Conservation (phyloP, 2,888 invertebrate species). For the Yponomeuta cagnagella region DNA sequence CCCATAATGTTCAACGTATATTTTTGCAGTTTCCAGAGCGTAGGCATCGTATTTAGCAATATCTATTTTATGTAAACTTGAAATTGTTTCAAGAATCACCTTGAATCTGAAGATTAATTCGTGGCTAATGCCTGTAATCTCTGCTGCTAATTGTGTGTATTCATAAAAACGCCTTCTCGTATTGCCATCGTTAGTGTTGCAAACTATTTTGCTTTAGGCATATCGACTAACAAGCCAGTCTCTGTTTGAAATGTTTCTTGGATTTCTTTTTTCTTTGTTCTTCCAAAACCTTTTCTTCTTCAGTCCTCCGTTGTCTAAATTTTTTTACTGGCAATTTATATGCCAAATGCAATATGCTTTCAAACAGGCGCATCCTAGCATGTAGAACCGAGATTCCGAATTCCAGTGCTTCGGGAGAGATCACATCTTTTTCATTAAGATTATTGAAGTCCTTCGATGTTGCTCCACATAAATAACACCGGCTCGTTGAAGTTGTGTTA, state of each 20-base stretch:
- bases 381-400: no score
- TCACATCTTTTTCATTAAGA: constrained; percentile 3
- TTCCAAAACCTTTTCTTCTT: background rate
- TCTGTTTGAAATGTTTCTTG: constrained; percentile 2
- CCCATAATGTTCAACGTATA: constrained; percentile 19
- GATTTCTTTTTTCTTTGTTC: background rate
- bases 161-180: constrained; percentile 24
- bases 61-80: constrained; percentile 7
- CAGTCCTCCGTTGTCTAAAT: background rate
- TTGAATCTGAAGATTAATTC: constrained; percentile 9
- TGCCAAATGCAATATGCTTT: constrained; percentile 3
- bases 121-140: constrained; percentile 27
- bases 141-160: constrained; percentile 22
- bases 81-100: constrained; percentile 13
- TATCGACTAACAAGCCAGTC: constrained; percentile 29
- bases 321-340: constrained; percentile 9
- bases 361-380: no score
- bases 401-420: no score
- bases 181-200: constrained; percentile 19
- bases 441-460: constrained; percentile 22
- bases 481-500: constrained; percentile 15
- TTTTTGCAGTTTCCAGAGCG: constrained; percentile 18
- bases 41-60: constrained; percentile 8
- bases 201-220: constrained; percentile 29
- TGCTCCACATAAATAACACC: constrained; percentile 21